A percentile compares a stretch with the other conserved stretches of the same genome.
Evolutionary conservation across 1,140 invertebrate genomes (phyloP).

Genomic region (Anastrepha ludens): DNA sequence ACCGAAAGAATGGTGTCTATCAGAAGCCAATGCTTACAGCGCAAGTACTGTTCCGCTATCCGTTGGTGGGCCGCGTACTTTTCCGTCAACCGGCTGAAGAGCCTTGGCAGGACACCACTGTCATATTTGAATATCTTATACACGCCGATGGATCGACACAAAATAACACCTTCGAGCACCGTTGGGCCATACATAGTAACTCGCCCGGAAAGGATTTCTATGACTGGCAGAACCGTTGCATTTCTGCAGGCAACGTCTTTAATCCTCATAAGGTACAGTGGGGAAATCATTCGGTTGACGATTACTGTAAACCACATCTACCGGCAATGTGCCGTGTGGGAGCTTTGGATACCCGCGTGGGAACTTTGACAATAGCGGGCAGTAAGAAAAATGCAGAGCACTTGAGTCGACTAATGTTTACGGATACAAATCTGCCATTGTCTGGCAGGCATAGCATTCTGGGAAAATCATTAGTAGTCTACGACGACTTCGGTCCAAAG

Average conservation of each 20-base stretch:
- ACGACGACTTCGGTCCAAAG: slow-evolving; percentile 90
- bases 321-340: slow-evolving; percentile 81
- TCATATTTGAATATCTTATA: slow-evolving; percentile 84
- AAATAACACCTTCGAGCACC: slow-evolving; percentile 86
- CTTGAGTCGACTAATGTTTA: slow-evolving; percentile 85
- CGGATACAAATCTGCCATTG: slow-evolving; percentile 85
- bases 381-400: slow-evolving; percentile 79
- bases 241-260: slow-evolving; percentile 85
- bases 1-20: slow-evolving; percentile 80
- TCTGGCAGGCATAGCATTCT: slow-evolving; percentile 85
- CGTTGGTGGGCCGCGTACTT: slow-evolving; percentile 89
- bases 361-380: slow-evolving; percentile 84
- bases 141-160: slow-evolving; percentile 89
- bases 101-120: slow-evolving; percentile 87
- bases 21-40: slow-evolving; percentile 84
- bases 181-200: slow-evolving; percentile 80
- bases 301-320: slow-evolving; percentile 76
- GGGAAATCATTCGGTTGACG: slow-evolving; percentile 75
- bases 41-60: slow-evolving; percentile 87
- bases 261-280: slow-evolving; percentile 86
- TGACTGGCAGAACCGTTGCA: slow-evolving; percentile 90
- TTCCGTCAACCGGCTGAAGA: slow-evolving; percentile 88
- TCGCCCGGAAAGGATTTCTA: slow-evolving; percentile 89
- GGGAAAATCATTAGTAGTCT: slow-evolving; percentile 90
- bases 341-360: slow-evolving; percentile 82